A percentile compares a stretch with the other conserved stretches of the same genome.
These are phyloP conservation scores for Tridacna gigas DNA, from an alignment of 2,888 invertebrate species.

Conservation along the genomic window DNA sequence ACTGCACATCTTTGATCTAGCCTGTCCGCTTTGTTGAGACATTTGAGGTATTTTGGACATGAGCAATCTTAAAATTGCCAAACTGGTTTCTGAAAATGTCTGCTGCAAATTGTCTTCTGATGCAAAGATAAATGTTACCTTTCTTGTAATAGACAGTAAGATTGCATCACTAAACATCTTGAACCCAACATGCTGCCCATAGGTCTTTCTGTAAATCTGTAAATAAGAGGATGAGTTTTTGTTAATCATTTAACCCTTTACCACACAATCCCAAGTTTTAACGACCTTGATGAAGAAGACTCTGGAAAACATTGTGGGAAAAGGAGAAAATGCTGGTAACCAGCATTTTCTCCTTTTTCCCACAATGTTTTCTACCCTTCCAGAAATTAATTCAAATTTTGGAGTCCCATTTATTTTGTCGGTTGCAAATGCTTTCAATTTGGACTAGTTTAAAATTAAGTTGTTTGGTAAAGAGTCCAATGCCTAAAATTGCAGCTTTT, in stretches of 20 bases:
- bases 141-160: constrained; percentile 92
- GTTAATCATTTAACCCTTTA: background rate
- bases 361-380: no score
- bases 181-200: constrained; percentile 97
- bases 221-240: constrained; percentile 28
- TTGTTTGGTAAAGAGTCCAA: no score
- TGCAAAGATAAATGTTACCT: constrained; percentile 87
- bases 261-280: background rate
- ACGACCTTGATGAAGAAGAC: background rate
- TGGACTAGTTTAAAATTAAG: no score
- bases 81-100: background rate
- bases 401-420: no score
- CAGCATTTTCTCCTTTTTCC: no score
- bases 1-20: background rate
- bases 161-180: constrained; percentile 97
- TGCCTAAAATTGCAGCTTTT: no score
- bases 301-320: background rate
- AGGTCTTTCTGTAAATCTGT: constrained; percentile 92
- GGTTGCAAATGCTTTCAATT: no score
- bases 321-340: no score
- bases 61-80: background rate
- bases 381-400: no score
- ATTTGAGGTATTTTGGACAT: no score
- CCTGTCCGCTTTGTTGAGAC: background rate
- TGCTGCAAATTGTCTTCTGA: no score